Conservation (phyloP, 1,140 invertebrate species). For the Augochlora pura region DNA sequence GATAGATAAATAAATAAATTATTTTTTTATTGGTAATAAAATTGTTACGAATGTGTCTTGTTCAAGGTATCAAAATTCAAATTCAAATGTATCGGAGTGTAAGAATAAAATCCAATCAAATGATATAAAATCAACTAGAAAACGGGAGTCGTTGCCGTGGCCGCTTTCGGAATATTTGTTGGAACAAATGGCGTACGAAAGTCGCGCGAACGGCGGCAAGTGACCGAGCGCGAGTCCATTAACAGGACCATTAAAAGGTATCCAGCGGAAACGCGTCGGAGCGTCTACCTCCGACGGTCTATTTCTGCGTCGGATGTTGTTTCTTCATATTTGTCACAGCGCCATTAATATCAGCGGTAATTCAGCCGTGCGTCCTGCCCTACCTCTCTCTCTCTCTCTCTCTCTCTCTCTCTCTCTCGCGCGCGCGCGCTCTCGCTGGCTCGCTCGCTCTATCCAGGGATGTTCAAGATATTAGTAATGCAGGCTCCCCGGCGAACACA, state of each 20-base stretch:
- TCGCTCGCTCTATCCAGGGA: conserved; percentile 28
- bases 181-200: not conserved
- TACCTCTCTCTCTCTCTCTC: no score
- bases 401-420: no score
- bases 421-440: no score
- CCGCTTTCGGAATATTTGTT: no score
- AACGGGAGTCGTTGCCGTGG: no score
- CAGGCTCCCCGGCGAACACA: conserved; percentile 37
- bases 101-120: no score
- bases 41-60: no score
- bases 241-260: conserved; percentile 45
- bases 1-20: no score
- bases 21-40: no score
- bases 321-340: conserved; percentile 64
- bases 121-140: no score
- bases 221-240: conserved; percentile 17
- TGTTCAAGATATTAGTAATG: conserved; percentile 69
- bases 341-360: conserved; percentile 67
- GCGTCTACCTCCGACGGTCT: conserved; percentile 52
- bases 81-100: no score
- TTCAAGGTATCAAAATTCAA: no score
- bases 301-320: conserved; percentile 62
- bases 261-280: conserved; percentile 40
- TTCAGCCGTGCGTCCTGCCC: conserved; percentile 57
- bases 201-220: not conserved